These are phyloP conservation scores for Empis stercorea DNA, from an alignment of 2,888 invertebrate species.

Conservation along the genomic window DNA sequence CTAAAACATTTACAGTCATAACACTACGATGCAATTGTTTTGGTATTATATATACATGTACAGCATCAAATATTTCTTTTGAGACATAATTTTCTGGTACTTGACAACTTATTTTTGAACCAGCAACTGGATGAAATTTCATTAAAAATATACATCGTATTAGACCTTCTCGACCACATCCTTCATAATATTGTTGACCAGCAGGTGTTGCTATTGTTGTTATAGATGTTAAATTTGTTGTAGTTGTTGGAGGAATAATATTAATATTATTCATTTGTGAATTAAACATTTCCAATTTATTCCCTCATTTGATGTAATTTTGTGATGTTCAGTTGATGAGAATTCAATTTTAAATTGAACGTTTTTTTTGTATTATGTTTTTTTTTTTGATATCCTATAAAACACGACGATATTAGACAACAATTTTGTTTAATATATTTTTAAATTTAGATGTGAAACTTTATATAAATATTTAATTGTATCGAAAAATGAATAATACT, in stretches of 20 bases:
- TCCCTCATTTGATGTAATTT: too few species aligned
- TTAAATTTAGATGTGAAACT: too few species aligned
- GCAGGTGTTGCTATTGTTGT: neutral
- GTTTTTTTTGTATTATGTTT: too few species aligned
- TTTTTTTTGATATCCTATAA: too few species aligned
- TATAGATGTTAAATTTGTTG: neutral
- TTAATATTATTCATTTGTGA: neutral
- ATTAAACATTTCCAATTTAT: neutral
- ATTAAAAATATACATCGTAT: constrained; percentile 74
- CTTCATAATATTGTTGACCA: constrained; percentile 39
- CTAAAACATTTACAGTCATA: constrained; percentile 69
- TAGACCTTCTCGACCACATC: constrained; percentile 57
- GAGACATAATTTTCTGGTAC: constrained; percentile 84
- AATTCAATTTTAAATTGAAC: too few species aligned
- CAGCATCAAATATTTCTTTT: constrained; percentile 86
- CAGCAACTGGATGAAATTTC: constrained; percentile 62
- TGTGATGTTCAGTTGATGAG: too few species aligned
- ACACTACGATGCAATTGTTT: constrained; percentile 84
- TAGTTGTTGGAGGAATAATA: neutral
- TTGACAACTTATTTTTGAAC: constrained; percentile 76
- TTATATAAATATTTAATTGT: too few species aligned
- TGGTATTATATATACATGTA: constrained; percentile 90
- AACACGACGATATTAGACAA: too few species aligned
- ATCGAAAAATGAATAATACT: too few species aligned
- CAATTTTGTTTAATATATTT: too few species aligned